A percentile compares a stretch with the other conserved stretches of the same genome.
Evolutionary conservation across 2,888 invertebrate genomes (phyloP).

Genomic region (Tolmerus cingulatus): DNA sequence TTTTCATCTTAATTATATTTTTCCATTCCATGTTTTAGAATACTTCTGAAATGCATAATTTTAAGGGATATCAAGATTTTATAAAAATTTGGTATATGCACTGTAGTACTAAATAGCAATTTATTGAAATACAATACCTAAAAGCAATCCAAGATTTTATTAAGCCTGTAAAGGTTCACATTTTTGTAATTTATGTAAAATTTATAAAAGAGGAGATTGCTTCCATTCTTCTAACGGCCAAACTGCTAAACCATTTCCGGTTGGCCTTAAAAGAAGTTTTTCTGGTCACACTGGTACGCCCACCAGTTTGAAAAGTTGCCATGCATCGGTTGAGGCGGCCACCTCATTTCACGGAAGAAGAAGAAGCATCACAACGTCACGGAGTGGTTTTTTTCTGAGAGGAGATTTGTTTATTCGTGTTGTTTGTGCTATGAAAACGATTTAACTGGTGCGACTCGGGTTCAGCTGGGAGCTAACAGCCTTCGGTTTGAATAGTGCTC

Average conservation of each 20-base stretch:
- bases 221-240: background rate
- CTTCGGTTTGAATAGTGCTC: slow-evolving; percentile 1
- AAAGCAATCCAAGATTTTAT: too few relatives aligned
- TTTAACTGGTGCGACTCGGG: slow-evolving; percentile 20
- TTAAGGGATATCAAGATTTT: too few relatives aligned
- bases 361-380: slow-evolving; percentile 4
- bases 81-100: too few relatives aligned
- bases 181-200: too few relatives aligned
- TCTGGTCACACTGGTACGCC: background rate
- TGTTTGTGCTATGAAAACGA: slow-evolving; percentile 33
- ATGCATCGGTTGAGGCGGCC: background rate
- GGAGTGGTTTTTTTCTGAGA: slow-evolving; percentile 7
- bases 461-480: slow-evolving; percentile 17
- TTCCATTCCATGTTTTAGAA: too few relatives aligned
- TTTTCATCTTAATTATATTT: too few relatives aligned
- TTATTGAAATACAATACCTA: too few relatives aligned
- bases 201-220: too few relatives aligned
- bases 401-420: slow-evolving; percentile 31
- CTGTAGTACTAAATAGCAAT: too few relatives aligned
- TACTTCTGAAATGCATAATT: too few relatives aligned
- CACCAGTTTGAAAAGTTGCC: background rate
- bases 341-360: background rate
- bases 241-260: background rate
- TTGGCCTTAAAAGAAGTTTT: background rate
- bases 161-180: too few relatives aligned